A percentile compares a stretch with the other conserved stretches of the same genome.
Evolutionary conservation across 2,113 vertebrate genomes (phyloP).

Genomic region (Eolophus roseicapilla): DNA sequence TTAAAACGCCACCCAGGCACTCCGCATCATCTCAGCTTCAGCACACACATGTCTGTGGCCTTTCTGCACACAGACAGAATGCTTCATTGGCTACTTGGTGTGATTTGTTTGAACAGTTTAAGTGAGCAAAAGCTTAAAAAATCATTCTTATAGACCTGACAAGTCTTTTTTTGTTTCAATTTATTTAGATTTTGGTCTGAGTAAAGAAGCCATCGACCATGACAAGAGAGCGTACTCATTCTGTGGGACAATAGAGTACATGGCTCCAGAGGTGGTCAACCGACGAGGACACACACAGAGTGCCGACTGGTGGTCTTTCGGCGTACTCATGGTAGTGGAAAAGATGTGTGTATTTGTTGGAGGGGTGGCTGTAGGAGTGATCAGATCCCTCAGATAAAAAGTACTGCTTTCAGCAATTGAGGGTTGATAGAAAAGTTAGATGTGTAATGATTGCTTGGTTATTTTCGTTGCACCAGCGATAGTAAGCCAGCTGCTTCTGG

Average conservation of each 20-base stretch:
- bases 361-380: neutral
- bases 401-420: neutral
- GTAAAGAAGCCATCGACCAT: conserved; percentile 94
- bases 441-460: neutral
- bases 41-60: accelerated
- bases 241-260: conserved; percentile 96
- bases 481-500: neutral
- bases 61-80: neutral
- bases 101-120: neutral
- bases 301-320: conserved; percentile 98
- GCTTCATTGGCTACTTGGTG: neutral
- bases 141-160: neutral
- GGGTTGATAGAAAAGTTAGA: neutral
- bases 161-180: neutral
- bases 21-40: accelerated
- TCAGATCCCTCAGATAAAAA: neutral
- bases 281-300: conserved; percentile 93
- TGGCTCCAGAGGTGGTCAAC: conserved; percentile 97
- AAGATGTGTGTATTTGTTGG: neutral
- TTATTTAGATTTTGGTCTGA: conserved; percentile 89
- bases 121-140: neutral
- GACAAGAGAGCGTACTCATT: conserved; percentile 95
- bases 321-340: conserved; percentile 88
- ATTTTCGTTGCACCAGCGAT: neutral
- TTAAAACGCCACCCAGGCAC: neutral